Evolutionary conservation across 2,113 vertebrate species (phyloP).

Genomic region (Actinemys pallida): DNA sequence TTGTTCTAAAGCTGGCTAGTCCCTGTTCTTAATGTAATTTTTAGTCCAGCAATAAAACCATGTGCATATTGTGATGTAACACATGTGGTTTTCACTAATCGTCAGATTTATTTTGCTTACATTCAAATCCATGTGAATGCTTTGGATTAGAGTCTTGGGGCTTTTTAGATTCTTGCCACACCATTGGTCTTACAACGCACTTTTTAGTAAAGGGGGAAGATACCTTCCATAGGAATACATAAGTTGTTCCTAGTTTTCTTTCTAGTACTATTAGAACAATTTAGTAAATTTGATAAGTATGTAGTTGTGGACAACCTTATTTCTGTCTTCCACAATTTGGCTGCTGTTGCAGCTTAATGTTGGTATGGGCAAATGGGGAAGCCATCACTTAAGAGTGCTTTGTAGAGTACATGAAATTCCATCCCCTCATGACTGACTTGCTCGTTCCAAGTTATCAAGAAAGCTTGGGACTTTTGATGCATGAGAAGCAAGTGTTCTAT

Average conservation of each 20-base stretch:
- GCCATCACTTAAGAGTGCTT: not conserved
- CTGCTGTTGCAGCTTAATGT: not conserved
- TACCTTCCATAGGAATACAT: not conserved
- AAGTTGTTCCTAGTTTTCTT: not conserved
- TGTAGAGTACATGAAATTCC: not conserved
- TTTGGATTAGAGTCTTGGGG: not conserved
- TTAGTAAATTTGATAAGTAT: fast-evolving
- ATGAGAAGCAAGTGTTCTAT: not conserved
- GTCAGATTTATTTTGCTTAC: not conserved
- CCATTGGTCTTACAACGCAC: not conserved
- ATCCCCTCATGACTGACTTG: not conserved
- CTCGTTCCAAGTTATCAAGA: not conserved
- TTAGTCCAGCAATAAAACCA: not conserved
- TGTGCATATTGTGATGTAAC: not conserved
- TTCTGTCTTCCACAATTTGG: not conserved
- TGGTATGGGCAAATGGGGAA: not conserved
- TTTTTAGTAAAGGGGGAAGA: not conserved
- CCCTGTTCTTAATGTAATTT: not conserved
- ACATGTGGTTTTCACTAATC: not conserved
- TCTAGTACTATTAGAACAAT: not conserved
- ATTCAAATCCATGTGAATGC: not conserved
- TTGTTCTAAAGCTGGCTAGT: not conserved
- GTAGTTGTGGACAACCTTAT: not conserved
- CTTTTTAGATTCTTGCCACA: not conserved
- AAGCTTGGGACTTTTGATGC: not conserved